A percentile compares a stretch with the other conserved stretches of the same genome.
Evolutionary conservation across 2,113 vertebrate species (phyloP).

Genomic region (Lycaon pictus): DNA sequence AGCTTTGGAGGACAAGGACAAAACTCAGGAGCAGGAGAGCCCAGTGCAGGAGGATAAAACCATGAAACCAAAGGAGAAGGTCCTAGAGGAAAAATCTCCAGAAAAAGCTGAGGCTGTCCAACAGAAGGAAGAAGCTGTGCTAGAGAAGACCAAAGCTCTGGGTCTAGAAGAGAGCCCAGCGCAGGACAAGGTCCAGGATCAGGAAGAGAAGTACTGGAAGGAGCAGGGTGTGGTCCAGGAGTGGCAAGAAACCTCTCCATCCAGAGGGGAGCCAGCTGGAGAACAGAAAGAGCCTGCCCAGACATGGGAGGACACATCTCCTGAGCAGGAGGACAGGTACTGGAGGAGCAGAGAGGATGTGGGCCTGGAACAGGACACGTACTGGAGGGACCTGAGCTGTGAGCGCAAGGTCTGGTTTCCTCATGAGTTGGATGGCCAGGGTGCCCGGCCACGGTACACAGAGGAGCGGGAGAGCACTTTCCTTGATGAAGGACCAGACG

Average conservation of each 20-base stretch:
- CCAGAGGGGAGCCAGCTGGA: conserved; percentile 36
- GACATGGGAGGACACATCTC: conserved; percentile 65
- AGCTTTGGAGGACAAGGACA: conserved; percentile 36
- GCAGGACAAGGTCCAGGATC: background rate
- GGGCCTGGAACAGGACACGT: conserved; percentile 84
- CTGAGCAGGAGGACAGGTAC: conserved; percentile 68
- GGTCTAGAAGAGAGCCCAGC: background rate
- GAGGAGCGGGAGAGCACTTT: conserved; percentile 95
- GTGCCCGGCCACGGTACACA: conserved; percentile 88
- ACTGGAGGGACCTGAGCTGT: conserved; percentile 83
- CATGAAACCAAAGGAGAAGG: conserved; percentile 20
- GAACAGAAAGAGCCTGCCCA: conserved; percentile 52
- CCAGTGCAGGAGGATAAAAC: conserved; percentile 64
- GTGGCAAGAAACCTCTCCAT: conserved; percentile 51
- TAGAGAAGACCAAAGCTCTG: conserved; percentile 38
- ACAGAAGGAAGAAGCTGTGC: conserved; percentile 43
- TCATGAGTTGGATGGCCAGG: conserved; percentile 86
- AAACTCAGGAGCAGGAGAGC: conserved; percentile 40
- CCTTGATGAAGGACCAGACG: conserved; percentile 91
- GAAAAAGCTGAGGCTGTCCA: conserved; percentile 70
- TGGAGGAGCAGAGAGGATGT: conserved; percentile 71
- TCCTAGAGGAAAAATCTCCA: conserved; percentile 77
- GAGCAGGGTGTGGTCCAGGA: conserved; percentile 31
- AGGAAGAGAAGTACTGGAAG: conserved; percentile 60
- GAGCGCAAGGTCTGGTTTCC: conserved; percentile 92